These are phyloP conservation scores for Chrysodeixis includens DNA, from an alignment of 2,888 invertebrate species.

Conservation along the genomic window DNA sequence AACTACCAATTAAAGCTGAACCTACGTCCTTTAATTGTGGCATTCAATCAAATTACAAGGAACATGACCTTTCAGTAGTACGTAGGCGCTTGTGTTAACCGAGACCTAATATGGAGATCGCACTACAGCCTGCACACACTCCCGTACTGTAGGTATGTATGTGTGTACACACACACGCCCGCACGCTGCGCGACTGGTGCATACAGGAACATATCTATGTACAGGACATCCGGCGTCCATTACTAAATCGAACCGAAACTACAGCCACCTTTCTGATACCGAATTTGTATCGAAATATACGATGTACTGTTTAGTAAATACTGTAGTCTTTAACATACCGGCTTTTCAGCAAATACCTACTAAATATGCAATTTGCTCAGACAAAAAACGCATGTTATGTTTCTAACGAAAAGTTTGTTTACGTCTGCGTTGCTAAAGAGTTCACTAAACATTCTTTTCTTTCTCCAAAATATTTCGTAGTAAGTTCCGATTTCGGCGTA, in stretches of 20 bases:
- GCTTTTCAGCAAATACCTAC: constrained; percentile 15
- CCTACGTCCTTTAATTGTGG: constrained; percentile 11
- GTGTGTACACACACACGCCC: constrained; percentile 5
- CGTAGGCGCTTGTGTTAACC: constrained; percentile 25
- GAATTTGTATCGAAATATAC: neutral
- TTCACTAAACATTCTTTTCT: constrained; percentile 40
- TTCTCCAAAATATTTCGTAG: constrained; percentile 12
- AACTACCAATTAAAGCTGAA: constrained; percentile 7
- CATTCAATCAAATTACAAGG: constrained; percentile 22
- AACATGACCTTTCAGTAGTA: constrained; percentile 27
- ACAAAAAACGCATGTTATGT: constrained; percentile 19
- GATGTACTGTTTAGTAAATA: constrained; percentile 3
- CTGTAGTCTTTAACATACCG: constrained; percentile 20
- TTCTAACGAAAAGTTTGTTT: constrained; percentile 49
- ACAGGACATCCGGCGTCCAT: neutral
- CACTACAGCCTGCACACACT: constrained; percentile 27
- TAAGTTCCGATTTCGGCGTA: constrained; percentile 51
- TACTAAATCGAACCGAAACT: neutral
- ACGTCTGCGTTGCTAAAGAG: constrained; percentile 49
- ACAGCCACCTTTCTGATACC: neutral
- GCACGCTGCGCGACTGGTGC: constrained; percentile 6
- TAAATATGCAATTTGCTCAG: constrained; percentile 1
- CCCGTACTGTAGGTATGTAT: neutral
- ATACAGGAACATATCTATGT: neutral
- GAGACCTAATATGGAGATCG: constrained; percentile 32